Conservation (phyloP, 2,797 vertebrate genomes). For the Scolopax rusticola region DNA sequence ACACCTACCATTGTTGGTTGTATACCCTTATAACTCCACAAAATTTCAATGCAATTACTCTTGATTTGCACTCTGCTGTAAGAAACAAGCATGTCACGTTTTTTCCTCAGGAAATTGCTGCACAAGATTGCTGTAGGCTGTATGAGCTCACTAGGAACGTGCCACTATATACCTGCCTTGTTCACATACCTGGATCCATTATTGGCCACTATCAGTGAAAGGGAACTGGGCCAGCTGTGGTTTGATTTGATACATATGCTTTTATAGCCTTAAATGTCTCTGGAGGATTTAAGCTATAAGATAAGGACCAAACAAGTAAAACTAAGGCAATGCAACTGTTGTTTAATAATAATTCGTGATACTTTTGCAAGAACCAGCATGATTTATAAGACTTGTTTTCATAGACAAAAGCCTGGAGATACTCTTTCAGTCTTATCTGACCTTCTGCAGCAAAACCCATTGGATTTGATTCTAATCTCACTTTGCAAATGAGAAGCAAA, state of each 20-base stretch:
- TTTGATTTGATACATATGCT: not conserved
- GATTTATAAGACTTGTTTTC: not conserved
- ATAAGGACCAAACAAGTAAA: not conserved
- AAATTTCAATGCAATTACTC: conserved; percentile 52
- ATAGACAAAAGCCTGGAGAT: conserved; percentile 12
- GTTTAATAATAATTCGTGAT: not conserved
- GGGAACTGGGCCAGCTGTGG: not conserved
- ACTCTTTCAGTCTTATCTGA: conserved; percentile 33
- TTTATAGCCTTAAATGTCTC: not conserved
- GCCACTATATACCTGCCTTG: not conserved
- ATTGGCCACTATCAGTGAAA: not conserved
- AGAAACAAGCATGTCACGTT: not conserved
- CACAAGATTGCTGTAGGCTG: not conserved
- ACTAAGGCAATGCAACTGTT: not conserved
- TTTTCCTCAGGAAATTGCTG: not conserved
- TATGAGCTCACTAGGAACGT: not conserved
- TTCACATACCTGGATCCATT: not conserved
- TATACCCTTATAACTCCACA: not conserved
- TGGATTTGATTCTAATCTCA: conserved; percentile 18
- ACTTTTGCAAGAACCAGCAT: not conserved
- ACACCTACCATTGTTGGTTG: not conserved
- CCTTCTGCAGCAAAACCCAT: conserved; percentile 19
- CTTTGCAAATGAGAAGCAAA: conserved; percentile 8
- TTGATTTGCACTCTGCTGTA: not conserved
- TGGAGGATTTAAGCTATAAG: not conserved